phyloP scores from a whole-genome alignment of 64 coral and sea anemone genomes.

The Pocillopora damicornis region DNA sequence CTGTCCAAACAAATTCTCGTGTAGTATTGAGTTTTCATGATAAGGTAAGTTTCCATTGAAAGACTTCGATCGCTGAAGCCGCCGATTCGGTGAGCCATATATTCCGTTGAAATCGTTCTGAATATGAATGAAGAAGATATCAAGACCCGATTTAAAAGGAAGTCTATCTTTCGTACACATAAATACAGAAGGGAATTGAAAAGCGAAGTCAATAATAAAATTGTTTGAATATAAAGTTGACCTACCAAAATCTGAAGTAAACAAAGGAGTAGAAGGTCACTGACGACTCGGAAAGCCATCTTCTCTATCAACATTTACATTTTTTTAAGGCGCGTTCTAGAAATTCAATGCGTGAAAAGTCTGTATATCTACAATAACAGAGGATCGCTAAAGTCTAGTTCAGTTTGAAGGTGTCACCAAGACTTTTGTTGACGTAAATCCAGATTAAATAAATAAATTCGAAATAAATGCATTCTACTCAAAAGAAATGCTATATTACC shows the following conservation, averaged over 20 bases:
- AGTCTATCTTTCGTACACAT: not conserved
- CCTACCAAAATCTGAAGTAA: conserved; percentile 8
- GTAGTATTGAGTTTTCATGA: not conserved
- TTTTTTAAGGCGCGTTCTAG: not conserved
- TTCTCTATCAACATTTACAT: not conserved
- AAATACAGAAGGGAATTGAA: not conserved
- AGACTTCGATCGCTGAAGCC: not conserved
- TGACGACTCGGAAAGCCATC: not conserved
- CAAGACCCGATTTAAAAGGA: not conserved
- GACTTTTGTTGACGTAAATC: conserved; percentile 5
- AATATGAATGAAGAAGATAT: not conserved
- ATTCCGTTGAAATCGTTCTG: conserved; percentile 1
- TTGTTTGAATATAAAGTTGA: conserved; percentile 4
- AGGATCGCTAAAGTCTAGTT: not conserved
- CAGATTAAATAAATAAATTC: not conserved
- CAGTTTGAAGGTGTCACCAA: not conserved
- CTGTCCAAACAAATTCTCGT: not conserved
- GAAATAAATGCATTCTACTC: not conserved
- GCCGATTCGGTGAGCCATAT: not conserved
- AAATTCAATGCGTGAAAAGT: not conserved
- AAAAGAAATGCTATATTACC: not conserved
- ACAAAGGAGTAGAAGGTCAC: not conserved
- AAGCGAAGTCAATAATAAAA: not conserved
- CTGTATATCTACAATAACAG: not conserved
- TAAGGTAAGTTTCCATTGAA: not conserved